Percentiles rank a stretch among this genome's conserved stretches.
Conservation (phyloP, 2,797 vertebrate species). For the Steatocranus sp. region DNA sequence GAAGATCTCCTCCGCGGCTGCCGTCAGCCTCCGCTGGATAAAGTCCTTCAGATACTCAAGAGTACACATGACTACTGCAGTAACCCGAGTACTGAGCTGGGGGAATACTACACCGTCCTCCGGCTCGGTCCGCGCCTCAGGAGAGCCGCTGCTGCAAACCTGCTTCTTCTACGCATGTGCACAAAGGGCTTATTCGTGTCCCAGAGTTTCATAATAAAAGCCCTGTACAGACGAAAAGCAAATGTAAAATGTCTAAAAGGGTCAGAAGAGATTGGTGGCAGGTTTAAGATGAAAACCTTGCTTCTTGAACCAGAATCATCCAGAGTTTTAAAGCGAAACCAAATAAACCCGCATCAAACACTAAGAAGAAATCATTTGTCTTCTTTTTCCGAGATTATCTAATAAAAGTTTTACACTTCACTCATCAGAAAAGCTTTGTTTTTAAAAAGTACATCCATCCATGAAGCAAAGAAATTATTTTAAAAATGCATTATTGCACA, state of each 20-base stretch:
- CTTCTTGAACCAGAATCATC: neutral
- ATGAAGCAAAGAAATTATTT: rapidly evolving
- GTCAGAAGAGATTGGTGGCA: neutral
- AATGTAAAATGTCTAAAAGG: neutral
- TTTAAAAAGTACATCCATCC: neutral
- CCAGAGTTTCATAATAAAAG: neutral
- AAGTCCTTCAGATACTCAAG: neutral
- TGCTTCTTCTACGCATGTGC: neutral
- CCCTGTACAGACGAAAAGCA: rapidly evolving
- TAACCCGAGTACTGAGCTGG: neutral
- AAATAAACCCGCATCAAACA: rapidly evolving
- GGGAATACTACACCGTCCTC: neutral
- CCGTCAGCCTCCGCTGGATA: neutral
- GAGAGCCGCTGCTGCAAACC: neutral
- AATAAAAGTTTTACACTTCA: neutral
- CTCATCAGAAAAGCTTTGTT: neutral
- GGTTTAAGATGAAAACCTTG: neutral
- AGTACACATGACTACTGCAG: neutral
- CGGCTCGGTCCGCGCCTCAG: neutral
- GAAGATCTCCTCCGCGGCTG: neutral
- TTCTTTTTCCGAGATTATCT: rapidly evolving
- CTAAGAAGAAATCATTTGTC: rapidly evolving
- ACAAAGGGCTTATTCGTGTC: rapidly evolving
- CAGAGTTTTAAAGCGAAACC: neutral
- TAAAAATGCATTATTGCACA: neutral